These are phyloP conservation scores for Sebastolobus altivelis DNA, from an alignment of 2,797 vertebrate species.

Conservation along the genomic window DNA sequence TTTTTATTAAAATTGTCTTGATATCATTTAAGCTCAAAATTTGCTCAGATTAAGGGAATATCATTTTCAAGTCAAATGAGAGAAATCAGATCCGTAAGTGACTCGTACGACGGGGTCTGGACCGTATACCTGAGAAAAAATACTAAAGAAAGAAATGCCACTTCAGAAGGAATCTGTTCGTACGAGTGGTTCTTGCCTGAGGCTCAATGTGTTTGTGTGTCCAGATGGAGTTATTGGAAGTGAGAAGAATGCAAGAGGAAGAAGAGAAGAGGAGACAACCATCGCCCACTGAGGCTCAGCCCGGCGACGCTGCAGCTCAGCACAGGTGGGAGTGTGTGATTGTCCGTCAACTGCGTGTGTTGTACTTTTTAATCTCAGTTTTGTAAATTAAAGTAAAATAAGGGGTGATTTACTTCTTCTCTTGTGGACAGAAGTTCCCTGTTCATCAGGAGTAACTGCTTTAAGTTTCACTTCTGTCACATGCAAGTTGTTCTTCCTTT, in stretches of 20 bases:
- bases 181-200: neutral
- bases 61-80: neutral
- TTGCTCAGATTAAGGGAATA: neutral
- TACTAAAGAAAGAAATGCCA: neutral
- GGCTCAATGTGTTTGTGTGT: neutral
- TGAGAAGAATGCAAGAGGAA: conserved; percentile 94
- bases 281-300: conserved; percentile 83
- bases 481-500: neutral
- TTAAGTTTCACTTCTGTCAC: neutral
- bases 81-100: no score
- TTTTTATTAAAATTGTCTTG: neutral
- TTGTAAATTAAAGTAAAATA: neutral
- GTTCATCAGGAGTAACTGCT: neutral
- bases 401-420: neutral
- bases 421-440: neutral
- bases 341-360: neutral
- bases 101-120: accelerated
- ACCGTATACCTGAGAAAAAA: neutral
- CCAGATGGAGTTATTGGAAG: conserved; percentile 95
- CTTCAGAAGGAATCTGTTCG: neutral
- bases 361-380: neutral
- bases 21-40: neutral
- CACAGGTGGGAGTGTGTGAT: conserved; percentile 81
- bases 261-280: conserved; percentile 92
- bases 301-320: conserved; percentile 86